Conservation (phyloP, 1,140 invertebrate species). For the Drosophila tropicalis region DNA sequence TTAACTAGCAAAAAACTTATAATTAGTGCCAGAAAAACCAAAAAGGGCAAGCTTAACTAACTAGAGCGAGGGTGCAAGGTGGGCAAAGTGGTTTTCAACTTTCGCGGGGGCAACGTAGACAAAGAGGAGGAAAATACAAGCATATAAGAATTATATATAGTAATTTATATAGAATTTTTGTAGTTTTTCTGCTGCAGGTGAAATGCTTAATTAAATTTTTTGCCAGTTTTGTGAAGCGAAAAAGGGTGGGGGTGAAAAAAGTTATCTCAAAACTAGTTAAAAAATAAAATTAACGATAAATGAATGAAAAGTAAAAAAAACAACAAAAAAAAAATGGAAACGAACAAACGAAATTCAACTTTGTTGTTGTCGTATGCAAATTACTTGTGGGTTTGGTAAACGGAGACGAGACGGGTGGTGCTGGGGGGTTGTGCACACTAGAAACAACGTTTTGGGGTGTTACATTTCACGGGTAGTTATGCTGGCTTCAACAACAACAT, state of each 20-base stretch:
- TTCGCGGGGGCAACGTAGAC: conserved; percentile 29
- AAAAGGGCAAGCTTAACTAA: conserved; percentile 10
- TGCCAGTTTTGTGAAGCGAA: conserved; percentile 14
- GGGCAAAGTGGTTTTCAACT: conserved; percentile 34
- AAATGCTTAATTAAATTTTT: conserved; percentile 68
- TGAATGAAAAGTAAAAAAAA: neutral
- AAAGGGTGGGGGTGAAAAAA: conserved; percentile 15
- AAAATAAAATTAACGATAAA: conserved; percentile 52
- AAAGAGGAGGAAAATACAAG: conserved; percentile 16
- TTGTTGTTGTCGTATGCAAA: conserved; percentile 66
- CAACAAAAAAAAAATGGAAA: conserved; percentile 12
- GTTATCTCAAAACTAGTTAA: conserved; percentile 49
- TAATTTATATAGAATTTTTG: conserved; percentile 50
- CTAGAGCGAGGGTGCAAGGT: conserved; percentile 22
- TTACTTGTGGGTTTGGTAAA: conserved; percentile 48
- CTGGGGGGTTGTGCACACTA: conserved; percentile 49
- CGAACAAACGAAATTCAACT: conserved; percentile 48
- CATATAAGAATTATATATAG: conserved; percentile 16
- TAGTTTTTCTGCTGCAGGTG: conserved; percentile 60
- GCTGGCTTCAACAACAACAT: conserved; percentile 53
- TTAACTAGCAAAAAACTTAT: conserved; percentile 57
- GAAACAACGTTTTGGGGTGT: conserved; percentile 58
- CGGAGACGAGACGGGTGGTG: neutral
- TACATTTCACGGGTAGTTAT: conserved; percentile 63
- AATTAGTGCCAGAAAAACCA: conserved; percentile 50